Evolutionary conservation across 2,797 vertebrate genomes (phyloP), one percentile per base, ranked within the genome.

Genomic region (Peromyscus nudipes): DNA sequence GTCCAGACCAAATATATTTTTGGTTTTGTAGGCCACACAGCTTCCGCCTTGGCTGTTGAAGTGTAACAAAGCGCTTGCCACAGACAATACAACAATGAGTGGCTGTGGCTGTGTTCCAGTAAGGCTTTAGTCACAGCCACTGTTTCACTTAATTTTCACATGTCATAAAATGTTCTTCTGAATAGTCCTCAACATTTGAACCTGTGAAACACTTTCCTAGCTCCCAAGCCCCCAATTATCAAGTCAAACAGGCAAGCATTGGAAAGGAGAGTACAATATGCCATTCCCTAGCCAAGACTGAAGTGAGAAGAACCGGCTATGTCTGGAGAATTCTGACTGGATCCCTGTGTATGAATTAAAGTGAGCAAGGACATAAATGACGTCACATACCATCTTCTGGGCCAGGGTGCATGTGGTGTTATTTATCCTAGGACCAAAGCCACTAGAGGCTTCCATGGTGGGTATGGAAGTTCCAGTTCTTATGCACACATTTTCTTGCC

Each of bases 91-190:
- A 77, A 19, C 67, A 89, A 80, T 10, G 13, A 79, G 49, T 29
- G 29, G 60, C 16, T 12, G 4, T 57, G 52, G 37, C 60, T 89
- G 34, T 55, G 17, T 69, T 79, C 69, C 89, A 95, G 67, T 57
- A 79, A 89, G 95, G 84, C 52, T 91, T 60, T 57, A 62, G 71
- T 92, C 21, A 85, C n/a, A 43, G 34, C 27, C 65, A 82, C 34
- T 31, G 60, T 64, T 77, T 96, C 80, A 71, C 17, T 34, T 40
- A 71, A 84, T 89, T 84, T 80, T 87, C 31, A 34, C 9, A 1
- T 34, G 37, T 75, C 37, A 60, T 27, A 19, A 89, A 89, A 57
- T 37, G 57, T 21, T 67, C 34, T 88, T 84, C 73, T 46, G 13
- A 93, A 71, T 75, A n/a, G 76, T 75, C 29, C 55, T 73, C n/a